Base-by-base conservation (phyloP, 2,888 invertebrate genomes). In the Drosophila austrosaltans region DNA sequence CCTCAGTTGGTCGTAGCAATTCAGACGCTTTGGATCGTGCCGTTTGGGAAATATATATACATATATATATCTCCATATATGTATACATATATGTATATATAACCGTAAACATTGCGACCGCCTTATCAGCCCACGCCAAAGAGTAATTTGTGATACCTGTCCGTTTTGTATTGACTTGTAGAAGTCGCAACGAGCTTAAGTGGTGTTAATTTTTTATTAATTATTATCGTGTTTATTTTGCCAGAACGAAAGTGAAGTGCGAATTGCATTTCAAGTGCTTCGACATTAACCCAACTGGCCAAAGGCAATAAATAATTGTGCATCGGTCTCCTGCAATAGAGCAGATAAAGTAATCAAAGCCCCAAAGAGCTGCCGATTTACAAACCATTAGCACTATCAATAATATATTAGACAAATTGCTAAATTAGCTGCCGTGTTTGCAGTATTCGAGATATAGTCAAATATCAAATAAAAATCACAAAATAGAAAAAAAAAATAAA, bases 121-220 rank as follows among this genome's bases (percentile, higher is more conserved):
- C 16, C 72, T 88, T 90, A 88, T 90, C 87, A 79, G 78, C 70
- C 30, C 75, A 74, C 32, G 73, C 63, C 76, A 77, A 90, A 89
- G 81, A 90, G 88, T 90, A 85, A 88, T 88, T 90, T 83, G 89
- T 86, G 83, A 86, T 89, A 88, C 78, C 81, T 89, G 89, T 89
- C 83, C 82, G 74, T 73, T 73, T 53, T 77, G 82, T 88, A 83
- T 86, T 83, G 82, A 76, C 67, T 79, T 85, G 81, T 81, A 69
- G 62, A 54, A 39, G 72, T 69, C 65, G 63, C 71, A 63, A 75
- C 74, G 74, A 67, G 88, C 86, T 85, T 85, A 85, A 85, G 88
- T 89, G 89, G 86, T 89, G 83, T 89, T 86, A 88, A 88, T 89
- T 86, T 87, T 84, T 67, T 84, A 80, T 87, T 89, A 85, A 85